Evolutionary conservation across 2,797 vertebrate genomes (phyloP), one percentile per base, ranked within the genome.

Genomic region (Oreortyx pictus): DNA sequence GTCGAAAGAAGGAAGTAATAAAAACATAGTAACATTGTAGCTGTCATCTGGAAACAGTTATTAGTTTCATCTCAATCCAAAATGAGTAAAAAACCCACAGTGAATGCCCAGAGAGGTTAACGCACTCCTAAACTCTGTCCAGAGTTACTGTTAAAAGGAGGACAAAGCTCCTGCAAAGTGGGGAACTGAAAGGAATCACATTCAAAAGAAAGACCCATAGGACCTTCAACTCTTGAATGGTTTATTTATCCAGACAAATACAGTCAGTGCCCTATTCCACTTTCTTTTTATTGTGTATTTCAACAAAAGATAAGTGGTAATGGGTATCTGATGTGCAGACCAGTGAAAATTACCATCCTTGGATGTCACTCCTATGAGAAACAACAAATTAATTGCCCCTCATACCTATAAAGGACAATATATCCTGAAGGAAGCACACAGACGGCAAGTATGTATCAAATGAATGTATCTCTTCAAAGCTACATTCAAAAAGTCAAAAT

Each of bases 21-120:
- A 86, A 82, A 87, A n/a, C 23, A 54, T 3, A 44, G 52, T 25
- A 88, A 57, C 0, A 7, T 19, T 81, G n/a, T 62, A 25, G 11
- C 8, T 86, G 54, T 72, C 49, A 75, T 60, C n/a, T 35, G 39
- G 39, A 27, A 82, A 81, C 31, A 72, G 27, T 11, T 82, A 16
- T 83, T 93, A 82, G 49, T 44, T 76, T 6, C 47, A 79, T 70
- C 81, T 70, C 68, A 92, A 79, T 44, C 2, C 3, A 65, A 84
- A 88, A 76, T 25, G 0, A 75, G 72, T 76, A 66, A 60, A 46
- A 35, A 79, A 6, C 3, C 16, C 16, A 47, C 9, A 78, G 41
- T 1, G 66, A 59, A 59, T 3, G 7, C 54, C 18, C 2, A 1
- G 20, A 22, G 24, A 27, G 5, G 7, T 52, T 37, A 57, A 14